These are phyloP conservation scores for Notarius lentiginosus DNA, from an alignment of 2,113 vertebrate genomes.

Conservation along the genomic window DNA sequence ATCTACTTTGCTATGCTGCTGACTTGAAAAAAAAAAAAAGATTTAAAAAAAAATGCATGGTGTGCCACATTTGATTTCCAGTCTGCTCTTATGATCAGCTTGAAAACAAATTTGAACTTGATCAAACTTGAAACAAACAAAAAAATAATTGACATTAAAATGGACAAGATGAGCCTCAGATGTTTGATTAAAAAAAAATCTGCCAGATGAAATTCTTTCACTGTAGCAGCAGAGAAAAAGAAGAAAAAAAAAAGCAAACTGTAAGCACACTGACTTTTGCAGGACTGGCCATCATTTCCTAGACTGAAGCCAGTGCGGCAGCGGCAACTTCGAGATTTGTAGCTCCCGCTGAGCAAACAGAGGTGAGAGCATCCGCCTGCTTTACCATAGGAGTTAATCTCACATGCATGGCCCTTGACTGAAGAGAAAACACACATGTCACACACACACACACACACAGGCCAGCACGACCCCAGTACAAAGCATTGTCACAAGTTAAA, in stretches of 20 bases:
- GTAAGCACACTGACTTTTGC: slow-evolving; percentile 88
- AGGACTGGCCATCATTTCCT: slow-evolving; percentile 86
- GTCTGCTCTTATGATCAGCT: slow-evolving; percentile 7
- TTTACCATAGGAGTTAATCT: slow-evolving; percentile 79
- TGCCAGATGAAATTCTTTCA: not conserved
- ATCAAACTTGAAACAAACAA: not conserved
- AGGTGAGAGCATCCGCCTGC: slow-evolving; percentile 90
- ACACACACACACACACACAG: slow-evolving; percentile 29
- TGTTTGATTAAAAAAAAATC: not conserved
- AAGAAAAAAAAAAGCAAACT: not conserved
- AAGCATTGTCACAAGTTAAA: slow-evolving; percentile 9
- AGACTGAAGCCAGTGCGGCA: slow-evolving; percentile 89
- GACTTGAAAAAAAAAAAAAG: not conserved
- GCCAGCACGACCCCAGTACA: not conserved
- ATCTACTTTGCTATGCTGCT: slow-evolving; percentile 20
- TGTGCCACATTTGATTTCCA: not conserved
- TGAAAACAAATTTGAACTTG: not conserved
- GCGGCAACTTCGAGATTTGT: slow-evolving; percentile 91
- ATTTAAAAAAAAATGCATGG: not conserved
- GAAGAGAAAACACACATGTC: slow-evolving; percentile 47
- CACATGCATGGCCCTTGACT: slow-evolving; percentile 92
- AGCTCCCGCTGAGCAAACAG: slow-evolving; percentile 91
- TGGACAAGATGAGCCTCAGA: not conserved
- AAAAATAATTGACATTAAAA: not conserved
- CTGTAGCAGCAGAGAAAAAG: not conserved